Evolutionary conservation across 2,113 vertebrate genomes (phyloP), one percentile per base, ranked within the genome.

Genomic region (Brachirus orientalis): DNA sequence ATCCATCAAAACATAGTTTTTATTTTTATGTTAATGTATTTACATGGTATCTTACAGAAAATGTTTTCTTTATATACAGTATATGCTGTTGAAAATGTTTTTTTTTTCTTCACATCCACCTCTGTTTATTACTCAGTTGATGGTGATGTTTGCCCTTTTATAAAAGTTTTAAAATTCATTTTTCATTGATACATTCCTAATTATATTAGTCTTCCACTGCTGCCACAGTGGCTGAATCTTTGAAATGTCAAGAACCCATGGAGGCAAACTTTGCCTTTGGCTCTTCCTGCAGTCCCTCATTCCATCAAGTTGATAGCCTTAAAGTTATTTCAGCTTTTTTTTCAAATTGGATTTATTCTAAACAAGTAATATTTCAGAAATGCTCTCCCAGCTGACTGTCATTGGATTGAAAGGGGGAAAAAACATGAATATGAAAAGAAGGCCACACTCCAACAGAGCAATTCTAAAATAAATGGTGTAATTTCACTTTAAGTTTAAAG

Each of bases 341-440:
- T 61, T 28, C 20, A 68, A 11, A 72, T 83, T 78, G 63, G 69
- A 89, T 84, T 86, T 81, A 88, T 85, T 81, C 72, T 57, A 75
- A 77, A 80, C 60, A 88, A 85, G 74, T 63, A 74, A 63, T 72
- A 61, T 16, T 59, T 78, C 63, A 77, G 44, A 81, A 45, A 84
- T 80, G 71, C 57, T 80, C 77, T 82, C 80, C 68, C 45, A 53
- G 67, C 72, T 75, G 64, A 81, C 82, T 86, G 72, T 61, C 85
- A 78, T 72, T 85, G 71, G 51, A 72, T 45, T 79, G 71, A 79
- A 75, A 72, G 46, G 36, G 40, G 43, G 12, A 22, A 72, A 65
- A 81, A n/a, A 45, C 65, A 65, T 71, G 66, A 84, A 85, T 73
- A 80, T 67, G 48, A 82, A 81, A 80, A 82, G 51, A 80, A 79